Conservation (phyloP, 2,888 invertebrate genomes). For the Rhopalosiphum nymphaeae region DNA sequence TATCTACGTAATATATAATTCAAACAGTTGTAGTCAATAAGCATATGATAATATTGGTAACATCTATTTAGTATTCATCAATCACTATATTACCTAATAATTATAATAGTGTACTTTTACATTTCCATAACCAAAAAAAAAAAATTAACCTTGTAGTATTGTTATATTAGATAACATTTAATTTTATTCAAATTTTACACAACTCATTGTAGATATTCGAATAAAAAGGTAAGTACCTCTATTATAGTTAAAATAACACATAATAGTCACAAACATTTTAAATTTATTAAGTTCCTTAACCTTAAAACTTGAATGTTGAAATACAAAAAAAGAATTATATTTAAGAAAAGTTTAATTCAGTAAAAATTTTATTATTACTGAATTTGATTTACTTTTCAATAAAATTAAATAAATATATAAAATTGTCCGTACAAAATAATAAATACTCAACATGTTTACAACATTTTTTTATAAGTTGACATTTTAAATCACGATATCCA, state of each 20-base stretch:
- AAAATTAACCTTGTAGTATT: neutral
- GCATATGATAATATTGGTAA: neutral
- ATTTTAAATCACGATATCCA: too few species aligned
- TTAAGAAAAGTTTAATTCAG: neutral
- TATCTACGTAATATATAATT: neutral
- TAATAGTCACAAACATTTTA: neutral
- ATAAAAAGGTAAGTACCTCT: neutral
- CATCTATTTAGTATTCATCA: neutral
- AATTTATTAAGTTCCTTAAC: neutral
- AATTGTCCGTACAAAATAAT: neutral
- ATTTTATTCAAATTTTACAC: neutral
- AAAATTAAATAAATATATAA: neutral
- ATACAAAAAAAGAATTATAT: neutral
- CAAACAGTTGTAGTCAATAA: neutral
- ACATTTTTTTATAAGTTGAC: too few species aligned
- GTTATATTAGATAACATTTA: neutral
- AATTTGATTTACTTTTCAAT: neutral
- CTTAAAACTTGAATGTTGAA: neutral
- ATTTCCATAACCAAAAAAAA: conserved; percentile 12
- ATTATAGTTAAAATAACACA: neutral
- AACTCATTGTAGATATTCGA: neutral
- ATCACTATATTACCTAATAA: neutral
- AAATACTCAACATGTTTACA: neutral
- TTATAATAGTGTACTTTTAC: neutral
- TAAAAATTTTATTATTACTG: neutral